Percentiles rank a stretch among this genome's conserved stretches.
Evolutionary conservation across 2,113 vertebrate genomes (phyloP).

Genomic region (Eonycteris spelaea): DNA sequence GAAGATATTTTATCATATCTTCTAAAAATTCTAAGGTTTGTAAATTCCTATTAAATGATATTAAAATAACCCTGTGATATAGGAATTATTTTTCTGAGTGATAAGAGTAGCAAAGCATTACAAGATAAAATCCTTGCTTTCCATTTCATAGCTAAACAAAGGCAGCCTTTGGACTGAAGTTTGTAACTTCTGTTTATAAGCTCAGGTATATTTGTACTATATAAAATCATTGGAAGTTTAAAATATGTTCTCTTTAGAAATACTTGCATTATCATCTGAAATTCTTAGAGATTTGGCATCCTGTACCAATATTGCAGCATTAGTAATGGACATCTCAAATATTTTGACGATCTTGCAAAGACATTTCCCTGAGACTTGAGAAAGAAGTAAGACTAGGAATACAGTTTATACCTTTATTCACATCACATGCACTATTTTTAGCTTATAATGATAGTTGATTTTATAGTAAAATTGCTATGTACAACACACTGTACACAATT

Average conservation of each 20-base stretch:
- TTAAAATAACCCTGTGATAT: background rate
- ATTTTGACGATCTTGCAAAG: background rate
- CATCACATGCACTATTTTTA: accelerated
- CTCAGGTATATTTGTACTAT: background rate
- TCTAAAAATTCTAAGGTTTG: background rate
- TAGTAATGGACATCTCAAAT: background rate
- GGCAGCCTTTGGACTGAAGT: background rate
- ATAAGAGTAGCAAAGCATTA: background rate
- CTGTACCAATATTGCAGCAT: background rate
- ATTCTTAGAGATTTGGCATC: background rate
- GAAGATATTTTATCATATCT: background rate
- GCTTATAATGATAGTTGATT: background rate
- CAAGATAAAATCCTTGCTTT: background rate
- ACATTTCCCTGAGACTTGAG: background rate
- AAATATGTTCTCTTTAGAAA: background rate
- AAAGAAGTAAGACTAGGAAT: background rate
- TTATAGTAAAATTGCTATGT: background rate
- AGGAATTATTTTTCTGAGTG: background rate
- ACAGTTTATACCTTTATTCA: background rate
- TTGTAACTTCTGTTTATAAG: background rate
- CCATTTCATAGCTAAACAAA: background rate
- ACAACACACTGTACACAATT: background rate
- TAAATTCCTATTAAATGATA: background rate
- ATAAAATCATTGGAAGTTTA: background rate
- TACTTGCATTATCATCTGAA: background rate